phyloP scores from a whole-genome alignment of 2,888 invertebrate genomes.

The Plebejus anna region DNA sequence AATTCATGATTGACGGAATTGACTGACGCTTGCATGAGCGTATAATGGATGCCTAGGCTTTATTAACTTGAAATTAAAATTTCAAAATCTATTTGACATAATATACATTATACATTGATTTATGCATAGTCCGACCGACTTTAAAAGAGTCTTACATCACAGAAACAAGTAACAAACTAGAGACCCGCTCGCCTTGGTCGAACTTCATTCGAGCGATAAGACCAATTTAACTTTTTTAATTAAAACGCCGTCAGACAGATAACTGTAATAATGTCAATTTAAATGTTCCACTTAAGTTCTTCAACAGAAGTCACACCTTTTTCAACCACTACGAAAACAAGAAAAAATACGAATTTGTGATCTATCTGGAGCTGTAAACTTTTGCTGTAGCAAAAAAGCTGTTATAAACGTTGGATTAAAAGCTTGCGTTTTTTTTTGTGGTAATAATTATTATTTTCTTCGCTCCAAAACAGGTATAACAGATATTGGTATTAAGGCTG shows the following conservation, averaged over 20 bases:
- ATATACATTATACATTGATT: not conserved
- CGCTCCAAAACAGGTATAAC: too few relatives aligned
- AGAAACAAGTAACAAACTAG: constrained; percentile 16
- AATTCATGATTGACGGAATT: too few relatives aligned
- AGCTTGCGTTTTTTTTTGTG: too few relatives aligned
- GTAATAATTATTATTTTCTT: too few relatives aligned
- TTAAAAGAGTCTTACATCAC: not conserved
- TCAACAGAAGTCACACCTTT: not conserved
- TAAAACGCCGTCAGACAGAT: constrained; percentile 15
- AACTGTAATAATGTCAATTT: constrained; percentile 10
- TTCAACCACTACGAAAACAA: not conserved
- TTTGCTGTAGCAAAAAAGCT: too few relatives aligned
- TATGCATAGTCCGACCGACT: constrained; percentile 6
- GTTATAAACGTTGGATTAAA: too few relatives aligned
- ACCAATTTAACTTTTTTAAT: constrained; percentile 28
- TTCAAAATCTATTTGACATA: constrained; percentile 16
- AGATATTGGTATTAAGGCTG: too few relatives aligned
- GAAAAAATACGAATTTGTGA: not conserved
- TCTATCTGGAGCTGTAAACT: too few relatives aligned
- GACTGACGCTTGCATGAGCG: too few relatives aligned
- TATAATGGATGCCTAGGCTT: not conserved
- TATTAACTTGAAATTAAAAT: not conserved
- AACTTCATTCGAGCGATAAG: constrained; percentile 6
- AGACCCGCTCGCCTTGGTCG: not conserved
- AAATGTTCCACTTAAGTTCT: not conserved